Evolutionary conservation across 2,888 invertebrate genomes (phyloP).

Genomic region (Plebejus anna): DNA sequence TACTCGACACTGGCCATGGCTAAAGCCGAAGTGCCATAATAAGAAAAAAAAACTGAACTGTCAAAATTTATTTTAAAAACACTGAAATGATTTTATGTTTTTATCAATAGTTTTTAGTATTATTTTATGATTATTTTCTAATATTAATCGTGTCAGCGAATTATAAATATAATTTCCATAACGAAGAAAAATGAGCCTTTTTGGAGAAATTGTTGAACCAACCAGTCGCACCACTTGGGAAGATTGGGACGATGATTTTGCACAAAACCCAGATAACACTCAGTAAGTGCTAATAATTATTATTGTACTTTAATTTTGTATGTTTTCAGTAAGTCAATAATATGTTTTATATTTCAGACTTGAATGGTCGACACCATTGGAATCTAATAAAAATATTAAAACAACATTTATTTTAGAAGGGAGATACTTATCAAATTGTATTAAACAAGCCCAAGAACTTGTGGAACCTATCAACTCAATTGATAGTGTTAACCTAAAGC

Average conservation of each 20-base stretch:
- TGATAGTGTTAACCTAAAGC: conserved; percentile 51
- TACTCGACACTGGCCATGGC: too few relatives aligned
- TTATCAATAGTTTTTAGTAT: too few relatives aligned
- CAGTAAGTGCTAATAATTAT: conserved; percentile 43
- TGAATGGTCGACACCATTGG: conserved; percentile 47
- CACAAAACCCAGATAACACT: conserved; percentile 37
- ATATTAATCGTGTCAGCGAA: neutral
- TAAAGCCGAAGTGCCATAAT: too few relatives aligned
- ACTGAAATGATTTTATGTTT: too few relatives aligned
- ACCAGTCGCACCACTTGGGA: conserved; percentile 64
- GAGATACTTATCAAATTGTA: conserved; percentile 57
- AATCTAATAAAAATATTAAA: conserved; percentile 48
- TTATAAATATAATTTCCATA: neutral
- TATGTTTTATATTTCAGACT: conserved; percentile 53
- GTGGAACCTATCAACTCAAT: conserved; percentile 53
- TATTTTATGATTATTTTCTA: neutral
- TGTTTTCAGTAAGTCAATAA: neutral
- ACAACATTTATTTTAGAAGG: conserved; percentile 64
- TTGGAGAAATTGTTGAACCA: conserved; percentile 71
- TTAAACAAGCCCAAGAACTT: conserved; percentile 36
- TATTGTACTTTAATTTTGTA: neutral
- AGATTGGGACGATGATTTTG: conserved; percentile 65
- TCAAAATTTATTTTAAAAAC: neutral
- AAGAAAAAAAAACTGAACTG: neutral
- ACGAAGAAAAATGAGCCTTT: conserved; percentile 49